These are phyloP conservation scores for Austrolebias charrua DNA, from an alignment of 2,797 vertebrate genomes.

Conservation along the genomic window DNA sequence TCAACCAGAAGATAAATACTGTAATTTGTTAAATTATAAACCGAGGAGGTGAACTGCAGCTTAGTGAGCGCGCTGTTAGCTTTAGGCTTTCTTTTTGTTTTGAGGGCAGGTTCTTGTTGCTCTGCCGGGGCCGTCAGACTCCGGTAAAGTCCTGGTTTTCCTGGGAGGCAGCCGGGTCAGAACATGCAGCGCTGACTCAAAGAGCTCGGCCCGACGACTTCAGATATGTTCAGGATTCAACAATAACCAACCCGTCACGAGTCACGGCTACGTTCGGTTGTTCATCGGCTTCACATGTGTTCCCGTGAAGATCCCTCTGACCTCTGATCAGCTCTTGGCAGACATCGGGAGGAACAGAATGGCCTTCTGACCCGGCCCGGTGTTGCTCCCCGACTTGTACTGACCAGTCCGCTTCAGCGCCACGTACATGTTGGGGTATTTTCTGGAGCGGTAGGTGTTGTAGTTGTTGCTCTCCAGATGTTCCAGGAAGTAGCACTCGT, in stretches of 20 bases:
- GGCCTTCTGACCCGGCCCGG: conserved; percentile 96
- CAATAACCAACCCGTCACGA: conserved; percentile 32
- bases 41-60: no score
- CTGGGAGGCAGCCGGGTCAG: no score
- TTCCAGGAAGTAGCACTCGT: conserved; percentile 96
- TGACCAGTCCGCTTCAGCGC: conserved; percentile 96
- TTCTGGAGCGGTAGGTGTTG: conserved; percentile 96
- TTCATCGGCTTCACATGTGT: conserved; percentile 64
- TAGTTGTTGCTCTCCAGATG: conserved; percentile 97
- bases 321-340: conserved; percentile 83
- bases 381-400: conserved; percentile 92
- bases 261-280: conserved; percentile 60
- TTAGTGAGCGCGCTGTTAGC: no score
- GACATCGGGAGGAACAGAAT: conserved; percentile 99
- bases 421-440: conserved; percentile 95
- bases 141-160: no score
- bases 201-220: background rate
- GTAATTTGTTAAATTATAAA: no score
- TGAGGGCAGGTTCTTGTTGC: no score
- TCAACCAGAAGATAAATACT: no score
- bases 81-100: no score
- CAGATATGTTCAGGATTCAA: conserved; percentile 25
- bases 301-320: background rate
- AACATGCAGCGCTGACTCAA: no score
- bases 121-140: no score